Conservation (phyloP, 2,888 invertebrate genomes). For the Metalampra italica region DNA sequence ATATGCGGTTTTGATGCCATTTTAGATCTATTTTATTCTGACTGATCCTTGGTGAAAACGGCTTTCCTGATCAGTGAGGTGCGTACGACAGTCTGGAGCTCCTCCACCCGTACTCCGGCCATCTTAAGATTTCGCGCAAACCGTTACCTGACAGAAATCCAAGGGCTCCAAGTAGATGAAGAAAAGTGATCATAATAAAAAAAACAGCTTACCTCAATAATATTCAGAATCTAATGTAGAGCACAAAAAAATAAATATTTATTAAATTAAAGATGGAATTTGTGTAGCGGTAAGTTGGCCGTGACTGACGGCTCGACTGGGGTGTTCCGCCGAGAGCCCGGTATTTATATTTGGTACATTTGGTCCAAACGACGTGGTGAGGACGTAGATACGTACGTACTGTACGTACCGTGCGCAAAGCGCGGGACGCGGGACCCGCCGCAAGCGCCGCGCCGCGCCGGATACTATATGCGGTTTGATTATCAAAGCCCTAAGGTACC, state of each 20-base stretch:
- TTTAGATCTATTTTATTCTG: too few relatives aligned
- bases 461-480: not conserved
- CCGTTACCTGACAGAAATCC: too few relatives aligned
- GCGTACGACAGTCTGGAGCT: too few relatives aligned
- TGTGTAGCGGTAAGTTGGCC: slow-evolving; percentile 19
- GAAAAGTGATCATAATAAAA: too few relatives aligned
- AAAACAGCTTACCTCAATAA: not conserved
- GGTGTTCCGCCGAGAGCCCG: slow-evolving; percentile 2
- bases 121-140: too few relatives aligned
- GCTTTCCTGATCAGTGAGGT: too few relatives aligned
- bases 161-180: too few relatives aligned
- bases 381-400: too few relatives aligned
- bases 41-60: too few relatives aligned
- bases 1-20: too few relatives aligned
- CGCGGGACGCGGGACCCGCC: not conserved
- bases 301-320: slow-evolving; percentile 44
- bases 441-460: not conserved
- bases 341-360: slow-evolving; percentile 23
- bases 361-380: too few relatives aligned
- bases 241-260: not conserved
- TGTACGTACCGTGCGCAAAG: not conserved
- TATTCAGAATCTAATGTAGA: not conserved
- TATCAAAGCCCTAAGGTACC: not conserved
- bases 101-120: too few relatives aligned
- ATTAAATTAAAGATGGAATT: not conserved